Conservation (phyloP, 2,888 invertebrate genomes). For the Drosophila formosana region DNA sequence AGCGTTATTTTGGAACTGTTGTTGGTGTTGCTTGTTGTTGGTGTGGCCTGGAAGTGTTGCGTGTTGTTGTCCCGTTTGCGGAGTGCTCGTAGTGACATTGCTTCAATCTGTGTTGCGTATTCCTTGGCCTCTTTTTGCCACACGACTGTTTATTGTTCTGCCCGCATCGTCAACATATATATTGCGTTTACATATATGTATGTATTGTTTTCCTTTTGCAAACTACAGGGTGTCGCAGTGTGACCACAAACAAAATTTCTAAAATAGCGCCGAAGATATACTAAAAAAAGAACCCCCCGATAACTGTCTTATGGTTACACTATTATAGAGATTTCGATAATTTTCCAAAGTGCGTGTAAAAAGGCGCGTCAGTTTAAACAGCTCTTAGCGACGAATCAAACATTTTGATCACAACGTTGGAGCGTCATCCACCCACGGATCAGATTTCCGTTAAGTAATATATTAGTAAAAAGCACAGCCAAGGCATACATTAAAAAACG, state of each 20-base stretch:
- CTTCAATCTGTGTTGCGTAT: slow-evolving; percentile 40
- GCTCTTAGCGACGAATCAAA: too few relatives aligned
- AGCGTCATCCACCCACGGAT: too few relatives aligned
- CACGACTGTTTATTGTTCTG: slow-evolving; percentile 44
- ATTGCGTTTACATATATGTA: slow-evolving; percentile 1
- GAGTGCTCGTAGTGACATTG: slow-evolving; percentile 85
- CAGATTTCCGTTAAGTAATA: too few relatives aligned
- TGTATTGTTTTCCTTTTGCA: slow-evolving; percentile 50
- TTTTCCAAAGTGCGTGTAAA: too few relatives aligned
- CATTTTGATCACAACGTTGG: too few relatives aligned
- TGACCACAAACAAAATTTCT: neutral
- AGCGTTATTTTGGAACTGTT: slow-evolving; percentile 45
- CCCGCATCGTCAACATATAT: slow-evolving; percentile 34
- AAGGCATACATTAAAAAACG: neutral
- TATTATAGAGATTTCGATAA: too few relatives aligned
- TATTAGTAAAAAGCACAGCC: too few relatives aligned
- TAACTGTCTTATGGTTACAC: too few relatives aligned
- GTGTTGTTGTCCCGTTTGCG: slow-evolving; percentile 80
- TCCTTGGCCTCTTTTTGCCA: slow-evolving; percentile 35
- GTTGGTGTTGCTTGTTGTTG: slow-evolving; percentile 15
- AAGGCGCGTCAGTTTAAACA: too few relatives aligned
- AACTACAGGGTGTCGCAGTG: neutral
- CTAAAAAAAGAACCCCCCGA: too few relatives aligned
- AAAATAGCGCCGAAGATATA: neutral
- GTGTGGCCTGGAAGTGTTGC: slow-evolving; percentile 30